Evolutionary conservation across 2,888 invertebrate genomes (phyloP).

Genomic region (Pyrrhia umbra): DNA sequence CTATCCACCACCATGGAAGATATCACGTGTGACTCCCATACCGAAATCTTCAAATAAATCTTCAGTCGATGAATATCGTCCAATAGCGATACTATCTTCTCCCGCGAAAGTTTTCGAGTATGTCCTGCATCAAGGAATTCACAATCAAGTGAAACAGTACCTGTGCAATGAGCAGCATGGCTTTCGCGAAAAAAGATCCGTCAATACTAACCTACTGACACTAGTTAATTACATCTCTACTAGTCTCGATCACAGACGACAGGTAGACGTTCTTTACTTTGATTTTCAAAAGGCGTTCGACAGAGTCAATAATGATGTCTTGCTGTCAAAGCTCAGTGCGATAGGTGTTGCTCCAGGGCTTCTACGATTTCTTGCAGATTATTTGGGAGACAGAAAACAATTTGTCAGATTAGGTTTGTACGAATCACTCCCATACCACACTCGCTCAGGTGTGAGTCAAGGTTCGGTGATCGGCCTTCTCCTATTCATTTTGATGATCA

Average conservation of each 20-base stretch:
- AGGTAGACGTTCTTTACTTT: too few species aligned
- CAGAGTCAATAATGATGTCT: background rate
- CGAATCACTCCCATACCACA: background rate
- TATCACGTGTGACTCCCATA: too few species aligned
- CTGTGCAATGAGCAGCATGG: too few species aligned
- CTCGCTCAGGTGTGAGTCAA: background rate
- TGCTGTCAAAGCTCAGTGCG: conserved; percentile 6
- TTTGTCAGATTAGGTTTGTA: background rate
- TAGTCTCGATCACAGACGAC: too few species aligned
- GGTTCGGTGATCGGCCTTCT: background rate
- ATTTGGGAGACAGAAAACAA: background rate
- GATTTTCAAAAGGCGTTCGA: background rate
- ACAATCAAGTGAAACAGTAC: too few species aligned
- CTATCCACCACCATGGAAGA: too few species aligned
- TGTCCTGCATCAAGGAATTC: too few species aligned
- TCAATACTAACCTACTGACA: too few species aligned
- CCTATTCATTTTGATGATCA: background rate
- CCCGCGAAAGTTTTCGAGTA: background rate
- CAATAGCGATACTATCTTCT: background rate
- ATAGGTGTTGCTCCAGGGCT: background rate
- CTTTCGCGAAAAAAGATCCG: too few species aligned
- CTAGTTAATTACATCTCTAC: too few species aligned
- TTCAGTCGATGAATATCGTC: background rate
- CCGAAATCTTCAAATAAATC: background rate
- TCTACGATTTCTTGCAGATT: background rate